Base-by-base conservation (phyloP, 2,888 invertebrate species). In the Lampropteryx suffumata region DNA sequence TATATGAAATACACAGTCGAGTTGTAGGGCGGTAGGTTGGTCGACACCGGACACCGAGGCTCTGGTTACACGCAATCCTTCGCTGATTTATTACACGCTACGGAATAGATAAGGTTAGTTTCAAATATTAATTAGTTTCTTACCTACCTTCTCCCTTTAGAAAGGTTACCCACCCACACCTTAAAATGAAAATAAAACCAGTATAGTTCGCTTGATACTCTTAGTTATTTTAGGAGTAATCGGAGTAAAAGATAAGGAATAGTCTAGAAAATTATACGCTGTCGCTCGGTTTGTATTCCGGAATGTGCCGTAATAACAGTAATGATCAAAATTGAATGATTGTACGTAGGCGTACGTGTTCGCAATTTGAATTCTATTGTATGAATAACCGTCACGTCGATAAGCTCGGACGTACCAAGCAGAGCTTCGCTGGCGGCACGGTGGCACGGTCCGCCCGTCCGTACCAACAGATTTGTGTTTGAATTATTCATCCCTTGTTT, bases 31-130 rank as follows among this genome's bases (percentile, higher is more conserved):
- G 73, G 69, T 69, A 72, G 74, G 75, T 76, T 75, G 78, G 76
- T 74, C 59, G 83, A 73, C 63, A 88, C 62, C 68, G 57, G 82
- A 88, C 69, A 85, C 83, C 69, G 50, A 57, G 62, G 70, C 65
- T 88, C 79, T 55, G 67, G 71, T 88, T 86, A 77, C 87, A 84
- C 79, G 74, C 84, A 82, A 79, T 79, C 70, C 68, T 74, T 74
- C 70, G 69, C 65, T 69, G 65, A 70, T 73, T 62, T 69, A 73
- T 73, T 71, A 72, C 74, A 67, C 57, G 65, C 62, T 65, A 62
- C 68, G 62, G 64, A 69, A 71, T 69, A 74, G 65, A 49, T 45
- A 43, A 51, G 47, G 42, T 64, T 73, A 69, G 74, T 73, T 73
- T 67, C 59, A 65, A 68, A 57, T 64, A 64, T 54, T 57, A 51